Conservation (phyloP, 2,113 vertebrate genomes). For the Peucedramus taeniatus region DNA sequence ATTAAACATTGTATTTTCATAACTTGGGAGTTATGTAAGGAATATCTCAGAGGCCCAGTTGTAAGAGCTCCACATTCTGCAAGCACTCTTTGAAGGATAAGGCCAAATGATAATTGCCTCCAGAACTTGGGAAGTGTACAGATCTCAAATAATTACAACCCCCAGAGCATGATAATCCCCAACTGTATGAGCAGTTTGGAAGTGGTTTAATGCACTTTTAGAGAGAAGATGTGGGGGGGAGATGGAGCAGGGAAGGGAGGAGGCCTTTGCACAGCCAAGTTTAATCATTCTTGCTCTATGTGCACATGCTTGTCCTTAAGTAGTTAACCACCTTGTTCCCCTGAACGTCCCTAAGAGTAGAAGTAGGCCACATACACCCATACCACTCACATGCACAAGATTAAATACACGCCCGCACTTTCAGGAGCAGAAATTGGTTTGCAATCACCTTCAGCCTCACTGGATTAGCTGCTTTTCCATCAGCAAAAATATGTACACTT, state of each 20-base stretch:
- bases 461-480: not conserved
- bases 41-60: slow-evolving; percentile 31
- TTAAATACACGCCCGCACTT: not conserved
- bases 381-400: not conserved
- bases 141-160: slow-evolving; percentile 44
- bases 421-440: not conserved
- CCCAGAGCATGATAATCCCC: slow-evolving; percentile 6
- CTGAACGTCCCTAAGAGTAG: not conserved
- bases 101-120: slow-evolving; percentile 63
- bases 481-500: not conserved
- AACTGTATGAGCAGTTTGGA: slow-evolving; percentile 22
- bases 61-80: not conserved
- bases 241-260: not conserved
- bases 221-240: not conserved
- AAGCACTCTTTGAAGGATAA: slow-evolving; percentile 32
- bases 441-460: not conserved
- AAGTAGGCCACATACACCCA: not conserved
- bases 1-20: slow-evolving; percentile 59
- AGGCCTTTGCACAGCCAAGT: not conserved
- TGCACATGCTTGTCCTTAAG: not conserved
- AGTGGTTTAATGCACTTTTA: not conserved
- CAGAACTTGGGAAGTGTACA: slow-evolving; percentile 29
- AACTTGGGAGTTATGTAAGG: slow-evolving; percentile 55
- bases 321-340: not conserved
- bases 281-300: slow-evolving; percentile 9